Base-by-base conservation (phyloP, 2,113 vertebrate genomes). In the Pelmatolapia mariae region DNA sequence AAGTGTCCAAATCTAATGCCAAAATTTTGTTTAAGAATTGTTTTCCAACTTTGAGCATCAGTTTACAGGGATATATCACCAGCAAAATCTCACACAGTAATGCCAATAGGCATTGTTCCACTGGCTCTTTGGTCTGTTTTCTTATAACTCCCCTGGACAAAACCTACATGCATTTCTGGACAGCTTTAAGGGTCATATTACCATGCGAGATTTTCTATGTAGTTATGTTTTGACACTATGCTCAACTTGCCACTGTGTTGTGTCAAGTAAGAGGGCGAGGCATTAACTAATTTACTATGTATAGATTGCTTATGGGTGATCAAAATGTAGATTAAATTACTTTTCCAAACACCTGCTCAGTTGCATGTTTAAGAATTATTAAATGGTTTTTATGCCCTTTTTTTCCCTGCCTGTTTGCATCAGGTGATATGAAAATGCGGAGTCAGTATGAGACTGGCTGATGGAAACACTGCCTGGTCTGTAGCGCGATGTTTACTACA, bases 381-480 rank as follows among this genome's bases (percentile, higher is more conserved):
- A 24, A 29, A 38, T 36, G 16, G 22, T 6, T 50, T 8, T 13
- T 11, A 33, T n/a, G 33, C 19, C 18, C 13, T 5, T 63, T 22
- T 13, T 8, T 4, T 24, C 24, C 1, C 9, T 26, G 36, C 16
- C 15, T 10, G 50, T 9, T 12, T 19, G 18, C 24, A 6, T 71
- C 61, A 43, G 40, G 47, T 45, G 22, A 78, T 78, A 31, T 31
- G 16, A 78, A 31, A 31, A 78, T 12, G 45, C 26, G 0, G 12
- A 29, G 47, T 10, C 22, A 50, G 10, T n/a, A n/a, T 1, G 26
- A 9, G 15, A 53, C 61, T 7, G 43, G 76, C 26, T 7, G 63
- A 81, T n/a, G 38, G 78, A 81, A 84, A 93, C 85, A 91, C 88
- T 66, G 61, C 45, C n/a, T 4, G 26, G 80, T 53, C 31, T 91